Conservation (phyloP, 2,888 invertebrate genomes). For the Drosophila paramelanica region DNA sequence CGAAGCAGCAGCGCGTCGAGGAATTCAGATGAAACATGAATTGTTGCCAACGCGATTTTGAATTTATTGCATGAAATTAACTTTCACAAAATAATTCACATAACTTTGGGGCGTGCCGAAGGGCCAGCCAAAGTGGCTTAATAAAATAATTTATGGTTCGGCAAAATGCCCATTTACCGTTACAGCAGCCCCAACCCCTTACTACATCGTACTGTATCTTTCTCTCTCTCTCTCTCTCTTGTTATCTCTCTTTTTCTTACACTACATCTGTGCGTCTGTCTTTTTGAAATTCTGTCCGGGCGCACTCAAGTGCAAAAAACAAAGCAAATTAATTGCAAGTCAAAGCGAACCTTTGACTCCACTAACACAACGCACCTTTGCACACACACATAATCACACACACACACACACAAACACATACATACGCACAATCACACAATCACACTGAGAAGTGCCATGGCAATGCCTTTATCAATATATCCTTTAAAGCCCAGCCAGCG, state of each 20-base stretch:
- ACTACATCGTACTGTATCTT: slow-evolving; percentile 12
- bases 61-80: slow-evolving; percentile 80
- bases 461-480: slow-evolving; percentile 80
- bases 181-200: slow-evolving; percentile 1
- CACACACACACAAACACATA: slow-evolving; percentile 16
- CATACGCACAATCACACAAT: slow-evolving; percentile 5
- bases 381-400: slow-evolving; percentile 20
- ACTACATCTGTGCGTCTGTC: slow-evolving; percentile 5
- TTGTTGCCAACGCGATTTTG: slow-evolving; percentile 74
- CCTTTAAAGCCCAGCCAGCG: slow-evolving; percentile 56
- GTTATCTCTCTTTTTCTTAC: slow-evolving; percentile 1
- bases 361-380: slow-evolving; percentile 65
- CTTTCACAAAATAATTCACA: slow-evolving; percentile 79
- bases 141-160: slow-evolving; percentile 77
- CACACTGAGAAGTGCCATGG: slow-evolving; percentile 35
- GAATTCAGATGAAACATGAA: slow-evolving; percentile 37
- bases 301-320: slow-evolving; percentile 77
- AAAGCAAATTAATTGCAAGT: slow-evolving; percentile 83
- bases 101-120: slow-evolving; percentile 71
- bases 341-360: slow-evolving; percentile 71
- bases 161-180: slow-evolving; percentile 69
- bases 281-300: slow-evolving; percentile 26
- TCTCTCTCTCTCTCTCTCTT: neutral
- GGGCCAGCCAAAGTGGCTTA: slow-evolving; percentile 75
- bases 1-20: slow-evolving; percentile 6